Evolutionary conservation across 2,888 invertebrate genomes (phyloP).

Genomic region (Metallyticus violacea): DNA sequence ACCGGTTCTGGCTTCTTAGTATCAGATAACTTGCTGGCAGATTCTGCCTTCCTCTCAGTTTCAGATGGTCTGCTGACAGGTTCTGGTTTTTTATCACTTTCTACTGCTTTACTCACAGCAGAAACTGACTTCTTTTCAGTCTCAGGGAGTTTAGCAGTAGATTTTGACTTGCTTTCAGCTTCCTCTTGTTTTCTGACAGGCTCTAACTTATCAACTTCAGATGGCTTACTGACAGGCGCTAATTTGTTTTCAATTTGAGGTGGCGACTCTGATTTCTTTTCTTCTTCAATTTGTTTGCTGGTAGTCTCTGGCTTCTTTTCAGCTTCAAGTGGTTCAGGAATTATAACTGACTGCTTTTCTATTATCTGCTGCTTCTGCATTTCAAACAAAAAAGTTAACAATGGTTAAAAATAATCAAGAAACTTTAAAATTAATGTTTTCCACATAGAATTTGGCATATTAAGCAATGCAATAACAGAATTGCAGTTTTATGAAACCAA

Average conservation of each 20-base stretch:
- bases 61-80: conserved; percentile 2
- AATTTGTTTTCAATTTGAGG: conserved; percentile 29
- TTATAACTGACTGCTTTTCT: conserved; percentile 25
- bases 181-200: conserved; percentile 11
- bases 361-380: conserved; percentile 32
- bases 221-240: conserved; percentile 27
- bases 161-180: neutral
- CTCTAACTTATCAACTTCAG: conserved; percentile 36
- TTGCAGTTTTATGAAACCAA: too few relatives aligned
- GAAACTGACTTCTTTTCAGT: neutral
- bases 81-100: conserved; percentile 31
- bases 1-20: conserved; percentile 35
- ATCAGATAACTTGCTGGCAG: conserved; percentile 22
- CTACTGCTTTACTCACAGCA: conserved; percentile 1
- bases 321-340: conserved; percentile 20
- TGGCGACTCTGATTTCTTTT: conserved; percentile 11
- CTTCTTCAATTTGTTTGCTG: conserved; percentile 12
- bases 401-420: too few relatives aligned
- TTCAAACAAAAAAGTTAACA: conserved; percentile 24
- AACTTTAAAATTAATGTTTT: too few relatives aligned
- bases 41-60: conserved; percentile 37
- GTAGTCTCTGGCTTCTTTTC: conserved; percentile 29
- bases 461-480: too few relatives aligned
- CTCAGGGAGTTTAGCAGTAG: neutral
- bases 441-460: too few relatives aligned